These are phyloP conservation scores for Nipponia nippon DNA, from an alignment of 2,113 vertebrate genomes.

Conservation along the genomic window DNA sequence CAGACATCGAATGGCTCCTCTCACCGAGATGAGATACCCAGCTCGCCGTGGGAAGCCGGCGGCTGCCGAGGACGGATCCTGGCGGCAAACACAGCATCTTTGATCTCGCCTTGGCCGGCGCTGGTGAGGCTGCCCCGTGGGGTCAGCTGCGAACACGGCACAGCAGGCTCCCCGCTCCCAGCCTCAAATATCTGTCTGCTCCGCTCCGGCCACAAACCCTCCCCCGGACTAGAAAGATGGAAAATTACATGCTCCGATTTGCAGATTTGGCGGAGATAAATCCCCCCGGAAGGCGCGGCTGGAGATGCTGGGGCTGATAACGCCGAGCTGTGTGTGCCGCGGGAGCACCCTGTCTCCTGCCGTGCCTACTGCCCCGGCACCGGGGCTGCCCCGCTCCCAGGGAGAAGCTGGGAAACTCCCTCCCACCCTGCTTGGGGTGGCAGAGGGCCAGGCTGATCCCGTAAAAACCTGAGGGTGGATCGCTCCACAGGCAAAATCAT, in stretches of 20 bases:
- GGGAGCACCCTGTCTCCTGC: background rate
- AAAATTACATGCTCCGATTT: constrained; percentile 23
- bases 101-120: background rate
- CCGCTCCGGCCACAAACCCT: background rate
- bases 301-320: background rate
- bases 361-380: background rate
- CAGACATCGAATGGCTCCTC: background rate
- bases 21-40: background rate
- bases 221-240: background rate
- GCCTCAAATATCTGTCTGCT: constrained; percentile 46
- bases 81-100: background rate
- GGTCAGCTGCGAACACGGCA: background rate
- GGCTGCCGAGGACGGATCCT: background rate
- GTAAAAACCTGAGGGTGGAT: background rate
- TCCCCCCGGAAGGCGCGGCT: background rate
- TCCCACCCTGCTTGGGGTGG: background rate
- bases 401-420: background rate
- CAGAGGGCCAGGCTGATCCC: background rate
- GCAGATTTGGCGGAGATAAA: constrained; percentile 14
- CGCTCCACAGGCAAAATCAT: background rate
- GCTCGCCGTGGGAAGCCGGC: background rate
- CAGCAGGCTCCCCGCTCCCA: constrained; percentile 4
- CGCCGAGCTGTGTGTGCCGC: background rate
- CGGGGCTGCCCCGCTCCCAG: background rate
- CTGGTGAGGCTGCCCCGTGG: background rate